Evolutionary conservation across 2,113 vertebrate species (phyloP).

Genomic region (Sorex fumeus): DNA sequence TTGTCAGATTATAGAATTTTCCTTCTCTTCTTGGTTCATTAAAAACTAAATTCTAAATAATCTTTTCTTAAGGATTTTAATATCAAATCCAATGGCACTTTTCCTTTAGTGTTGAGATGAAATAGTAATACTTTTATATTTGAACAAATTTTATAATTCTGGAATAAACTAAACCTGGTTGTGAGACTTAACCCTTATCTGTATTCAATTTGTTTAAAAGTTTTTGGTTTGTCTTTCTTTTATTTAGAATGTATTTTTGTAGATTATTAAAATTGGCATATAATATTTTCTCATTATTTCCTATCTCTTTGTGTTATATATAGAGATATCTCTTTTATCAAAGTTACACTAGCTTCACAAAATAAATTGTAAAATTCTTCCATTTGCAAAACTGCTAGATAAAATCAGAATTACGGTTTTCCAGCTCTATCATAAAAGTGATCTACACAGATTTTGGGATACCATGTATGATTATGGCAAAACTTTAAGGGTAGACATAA

Average conservation of each 20-base stretch:
- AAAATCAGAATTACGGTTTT: neutral
- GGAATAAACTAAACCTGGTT: neutral
- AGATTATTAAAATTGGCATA: neutral
- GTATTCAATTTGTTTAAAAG: neutral
- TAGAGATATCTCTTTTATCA: neutral
- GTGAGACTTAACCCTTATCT: neutral
- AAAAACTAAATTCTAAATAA: neutral
- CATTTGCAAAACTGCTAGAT: neutral
- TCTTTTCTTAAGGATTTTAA: neutral
- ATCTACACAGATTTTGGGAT: neutral
- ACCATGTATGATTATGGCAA: neutral
- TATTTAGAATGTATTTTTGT: neutral
- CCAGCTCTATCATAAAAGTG: neutral
- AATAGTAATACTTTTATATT: neutral
- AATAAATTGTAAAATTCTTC: neutral
- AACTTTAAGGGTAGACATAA: neutral
- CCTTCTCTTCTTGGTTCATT: neutral
- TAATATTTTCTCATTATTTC: slow-evolving; percentile 23
- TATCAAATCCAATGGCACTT: neutral
- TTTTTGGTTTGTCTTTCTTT: neutral
- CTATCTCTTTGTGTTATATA: neutral
- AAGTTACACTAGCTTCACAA: neutral
- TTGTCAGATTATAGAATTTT: neutral
- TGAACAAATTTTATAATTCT: neutral
- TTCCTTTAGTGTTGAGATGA: neutral